Evolutionary conservation across 2,888 invertebrate species (phyloP), one percentile per base, ranked within the genome.

Genomic region (Melanophora roralis): DNA sequence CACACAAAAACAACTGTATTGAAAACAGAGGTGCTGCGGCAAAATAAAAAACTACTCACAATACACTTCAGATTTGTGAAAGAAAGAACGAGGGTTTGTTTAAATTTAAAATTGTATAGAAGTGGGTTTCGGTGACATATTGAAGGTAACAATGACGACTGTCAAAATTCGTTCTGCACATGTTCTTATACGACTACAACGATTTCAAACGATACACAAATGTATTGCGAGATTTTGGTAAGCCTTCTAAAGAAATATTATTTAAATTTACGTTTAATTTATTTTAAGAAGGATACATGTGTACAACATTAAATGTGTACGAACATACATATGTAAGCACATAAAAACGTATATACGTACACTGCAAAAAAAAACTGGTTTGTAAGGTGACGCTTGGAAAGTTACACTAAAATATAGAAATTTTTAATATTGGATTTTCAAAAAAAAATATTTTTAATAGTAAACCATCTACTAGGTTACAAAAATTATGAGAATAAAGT

Each of bases 111-210:
- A n/a, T 21, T n/a, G n/a, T n/a, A n/a, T n/a, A n/a, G n/a, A n/a
- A n/a, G n/a, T n/a, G 2, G 43, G 27, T 43, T 23, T 27, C 6
- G 45, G 11, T 23, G 27, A 59, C 60, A 60, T 23, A 38, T 71
- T 40, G 49, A 71, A 60, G 38, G 40, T 40, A 51, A 49, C 40
- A 47, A 27, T 11, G 49, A 49, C n/a, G 38, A 59, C 0, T 40
- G 32, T 40, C 16, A 53, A 40, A n/a, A 51, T n/a, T n/a, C n/a
- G 16, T n/a, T 65, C 16, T 16, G 14, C 38, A 51, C 16, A 51
- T 49, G 38, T 38, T 64, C 6, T 38, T 36, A 36, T 38, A 34
- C 34, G 14, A 21, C 49, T 49, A 47, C 67, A 67, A 55, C 19
- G 34, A 34, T 34, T 55, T 34, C 5, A 16, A 57, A 36, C 45